Conservation (phyloP, 1,140 invertebrate species). For the Camponotus floridanus region DNA sequence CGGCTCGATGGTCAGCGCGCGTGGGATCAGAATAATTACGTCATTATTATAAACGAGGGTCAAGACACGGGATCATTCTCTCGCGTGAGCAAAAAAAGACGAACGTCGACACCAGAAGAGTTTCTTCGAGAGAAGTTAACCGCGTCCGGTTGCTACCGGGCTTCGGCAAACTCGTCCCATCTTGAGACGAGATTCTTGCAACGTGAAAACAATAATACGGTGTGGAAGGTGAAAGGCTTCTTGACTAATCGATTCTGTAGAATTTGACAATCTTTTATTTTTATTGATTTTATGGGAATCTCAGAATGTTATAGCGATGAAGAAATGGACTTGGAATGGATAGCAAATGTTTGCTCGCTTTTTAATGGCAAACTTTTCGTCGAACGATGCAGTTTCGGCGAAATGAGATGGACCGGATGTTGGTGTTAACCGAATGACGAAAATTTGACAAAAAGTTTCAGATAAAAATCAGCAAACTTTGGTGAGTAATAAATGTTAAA, state of each 20-base stretch:
- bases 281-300: slow-evolving; percentile 17
- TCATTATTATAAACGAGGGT: slow-evolving; percentile 61
- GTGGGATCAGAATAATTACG: slow-evolving; percentile 36
- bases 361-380: slow-evolving; percentile 65
- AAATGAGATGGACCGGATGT: slow-evolving; percentile 14
- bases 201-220: slow-evolving; percentile 37
- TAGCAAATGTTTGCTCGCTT: slow-evolving; percentile 70
- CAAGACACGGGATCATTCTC: slow-evolving; percentile 28
- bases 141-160: slow-evolving; percentile 36
- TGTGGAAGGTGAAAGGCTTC: slow-evolving; percentile 39
- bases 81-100: slow-evolving; percentile 35
- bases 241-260: background rate
- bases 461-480: background rate
- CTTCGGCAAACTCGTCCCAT: slow-evolving; percentile 29
- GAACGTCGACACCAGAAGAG: slow-evolving; percentile 22
- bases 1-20: background rate
- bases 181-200: slow-evolving; percentile 17
- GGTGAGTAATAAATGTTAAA: slow-evolving; percentile 15
- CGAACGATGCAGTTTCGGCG: slow-evolving; percentile 6
- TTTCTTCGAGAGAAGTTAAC: slow-evolving; percentile 32
- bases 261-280: slow-evolving; percentile 31
- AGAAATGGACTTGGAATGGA: slow-evolving; percentile 52
- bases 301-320: slow-evolving; percentile 28
- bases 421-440: background rate
- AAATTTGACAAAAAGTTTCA: slow-evolving; percentile 30